Evolutionary conservation across 2,797 vertebrate species (phyloP).

Genomic region (Lagocephalus sceleratus): DNA sequence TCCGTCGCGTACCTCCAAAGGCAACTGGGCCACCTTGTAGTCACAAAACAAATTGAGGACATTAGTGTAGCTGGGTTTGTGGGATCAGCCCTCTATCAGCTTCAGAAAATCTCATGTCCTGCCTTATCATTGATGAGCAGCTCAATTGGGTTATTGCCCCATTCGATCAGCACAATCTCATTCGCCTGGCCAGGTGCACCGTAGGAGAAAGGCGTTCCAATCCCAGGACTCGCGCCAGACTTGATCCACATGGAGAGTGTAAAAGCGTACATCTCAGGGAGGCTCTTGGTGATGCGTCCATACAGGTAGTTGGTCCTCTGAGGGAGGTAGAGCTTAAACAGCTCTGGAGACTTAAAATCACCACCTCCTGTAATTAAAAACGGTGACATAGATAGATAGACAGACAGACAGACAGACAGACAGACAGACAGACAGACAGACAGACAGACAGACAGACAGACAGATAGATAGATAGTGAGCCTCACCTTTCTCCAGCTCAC

Average conservation of each 20-base stretch:
- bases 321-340: slow-evolving; percentile 92
- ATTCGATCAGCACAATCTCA: slow-evolving; percentile 97
- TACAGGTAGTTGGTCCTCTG: slow-evolving; percentile 96
- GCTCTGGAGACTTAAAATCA: slow-evolving; percentile 90
- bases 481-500: slow-evolving; percentile 91
- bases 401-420: too few relatives aligned
- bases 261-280: slow-evolving; percentile 95
- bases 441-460: too few relatives aligned
- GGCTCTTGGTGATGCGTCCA: slow-evolving; percentile 90
- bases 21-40: slow-evolving; percentile 88
- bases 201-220: slow-evolving; percentile 96
- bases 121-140: slow-evolving; percentile 96
- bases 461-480: too few relatives aligned
- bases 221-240: slow-evolving; percentile 88
- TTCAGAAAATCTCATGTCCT: slow-evolving; percentile 1
- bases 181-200: slow-evolving; percentile 95
- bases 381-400: too few relatives aligned
- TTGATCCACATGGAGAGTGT: slow-evolving; percentile 97
- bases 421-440: too few relatives aligned
- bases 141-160: slow-evolving; percentile 97
- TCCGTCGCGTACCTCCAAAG: slow-evolving; percentile 89
- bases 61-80: too few relatives aligned
- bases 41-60: too few relatives aligned
- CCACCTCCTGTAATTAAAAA: slow-evolving; percentile 33
- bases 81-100: background rate